Conservation (phyloP, 1,140 invertebrate species). For the Pectinophora gossypiella region DNA sequence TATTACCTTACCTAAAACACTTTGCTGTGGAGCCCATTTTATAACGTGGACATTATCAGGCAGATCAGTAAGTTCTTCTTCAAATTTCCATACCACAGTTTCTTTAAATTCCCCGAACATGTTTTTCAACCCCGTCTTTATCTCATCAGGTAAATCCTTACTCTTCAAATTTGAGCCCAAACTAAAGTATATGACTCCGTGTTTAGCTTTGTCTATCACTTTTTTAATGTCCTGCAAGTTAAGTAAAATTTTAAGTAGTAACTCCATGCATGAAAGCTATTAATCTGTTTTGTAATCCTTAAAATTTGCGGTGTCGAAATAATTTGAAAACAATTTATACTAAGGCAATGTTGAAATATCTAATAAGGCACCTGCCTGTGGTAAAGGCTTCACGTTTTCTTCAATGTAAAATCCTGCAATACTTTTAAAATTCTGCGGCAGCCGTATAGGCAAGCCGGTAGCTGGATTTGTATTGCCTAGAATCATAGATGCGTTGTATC, state of each 20-base stretch:
- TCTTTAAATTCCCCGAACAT: slow-evolving; percentile 73
- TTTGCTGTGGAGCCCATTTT: slow-evolving; percentile 23
- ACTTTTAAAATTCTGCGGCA: slow-evolving; percentile 31
- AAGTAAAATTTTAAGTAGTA: too few relatives aligned
- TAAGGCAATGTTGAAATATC: too few relatives aligned
- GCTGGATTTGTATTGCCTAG: slow-evolving; percentile 33
- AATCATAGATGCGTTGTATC: slow-evolving; percentile 30
- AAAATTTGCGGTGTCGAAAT: too few relatives aligned
- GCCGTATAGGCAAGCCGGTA: slow-evolving; percentile 17
- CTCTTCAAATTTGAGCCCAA: slow-evolving; percentile 77
- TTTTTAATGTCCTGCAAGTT: slow-evolving; percentile 63
- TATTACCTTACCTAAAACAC: slow-evolving; percentile 11
- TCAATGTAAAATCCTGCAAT: slow-evolving; percentile 36
- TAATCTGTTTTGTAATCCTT: too few relatives aligned
- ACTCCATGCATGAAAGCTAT: too few relatives aligned
- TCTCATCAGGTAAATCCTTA: slow-evolving; percentile 59
- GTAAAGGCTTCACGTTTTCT: slow-evolving; percentile 20
- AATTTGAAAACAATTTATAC: too few relatives aligned
- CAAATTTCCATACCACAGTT: slow-evolving; percentile 71
- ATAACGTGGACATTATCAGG: slow-evolving; percentile 31
- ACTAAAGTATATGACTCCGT: slow-evolving; percentile 78
- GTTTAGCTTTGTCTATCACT: slow-evolving; percentile 70
- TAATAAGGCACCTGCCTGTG: slow-evolving; percentile 16
- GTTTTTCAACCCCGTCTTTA: slow-evolving; percentile 61
- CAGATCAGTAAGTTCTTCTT: slow-evolving; percentile 20